These are phyloP conservation scores for Oscarella lobularis DNA, from an alignment of 37 sponge, comb jelly and placozoan genomes.

Conservation along the genomic window DNA sequence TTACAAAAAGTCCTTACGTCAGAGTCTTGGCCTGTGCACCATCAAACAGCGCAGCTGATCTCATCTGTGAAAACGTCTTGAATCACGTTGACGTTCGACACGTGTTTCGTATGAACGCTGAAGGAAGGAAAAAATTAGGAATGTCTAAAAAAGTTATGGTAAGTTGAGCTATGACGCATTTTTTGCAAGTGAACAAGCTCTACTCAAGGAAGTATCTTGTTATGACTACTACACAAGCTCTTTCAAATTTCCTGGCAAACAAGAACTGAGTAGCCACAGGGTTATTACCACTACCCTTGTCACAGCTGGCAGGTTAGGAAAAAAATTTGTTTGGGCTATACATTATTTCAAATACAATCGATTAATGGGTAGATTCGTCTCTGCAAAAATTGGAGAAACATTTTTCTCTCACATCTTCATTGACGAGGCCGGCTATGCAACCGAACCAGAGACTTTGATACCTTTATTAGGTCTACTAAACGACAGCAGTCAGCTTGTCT, in stretches of 20 bases:
- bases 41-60: not conserved
- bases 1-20: too few species aligned
- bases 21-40: not conserved
- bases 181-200: too few species aligned
- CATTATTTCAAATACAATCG: not conserved
- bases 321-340: not conserved
- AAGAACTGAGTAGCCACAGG: not conserved
- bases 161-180: too few species aligned
- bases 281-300: not conserved
- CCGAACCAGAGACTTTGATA: conserved; percentile 54
- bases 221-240: not conserved
- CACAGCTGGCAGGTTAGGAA: not conserved
- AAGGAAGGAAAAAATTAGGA: too few species aligned
- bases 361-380: conserved; percentile 1
- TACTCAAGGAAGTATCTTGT: conserved; percentile 3
- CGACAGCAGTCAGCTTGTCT: conserved; percentile 15
- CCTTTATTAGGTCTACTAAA: conserved; percentile 28
- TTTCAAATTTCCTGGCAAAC: not conserved
- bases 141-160: too few species aligned
- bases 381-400: conserved; percentile 16
- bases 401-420: conserved; percentile 65
- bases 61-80: not conserved
- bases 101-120: not conserved
- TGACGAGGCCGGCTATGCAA: conserved; percentile 72
- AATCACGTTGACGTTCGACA: not conserved